These are phyloP conservation scores for Bos javanicus DNA, from an alignment of 2,113 vertebrate genomes.

Conservation along the genomic window DNA sequence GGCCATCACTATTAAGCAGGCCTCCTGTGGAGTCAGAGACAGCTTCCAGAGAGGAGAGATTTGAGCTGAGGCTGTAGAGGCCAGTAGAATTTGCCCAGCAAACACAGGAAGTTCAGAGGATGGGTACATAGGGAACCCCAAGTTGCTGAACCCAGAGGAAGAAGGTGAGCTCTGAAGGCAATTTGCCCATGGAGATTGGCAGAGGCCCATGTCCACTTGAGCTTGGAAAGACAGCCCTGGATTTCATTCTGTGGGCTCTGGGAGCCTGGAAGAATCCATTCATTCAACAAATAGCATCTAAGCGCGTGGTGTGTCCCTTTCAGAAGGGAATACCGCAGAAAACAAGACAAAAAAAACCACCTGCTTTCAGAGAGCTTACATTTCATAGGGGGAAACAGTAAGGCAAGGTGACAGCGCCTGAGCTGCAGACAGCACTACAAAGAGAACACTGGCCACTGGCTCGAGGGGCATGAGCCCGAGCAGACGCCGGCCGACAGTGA, in stretches of 20 bases:
- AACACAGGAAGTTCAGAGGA: not conserved
- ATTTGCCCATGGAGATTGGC: not conserved
- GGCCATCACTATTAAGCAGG: not conserved
- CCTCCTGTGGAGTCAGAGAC: not conserved
- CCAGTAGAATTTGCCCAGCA: not conserved
- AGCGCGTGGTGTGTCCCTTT: not conserved
- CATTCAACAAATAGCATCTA: not conserved
- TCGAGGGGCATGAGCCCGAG: not conserved
- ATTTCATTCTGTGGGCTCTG: not conserved
- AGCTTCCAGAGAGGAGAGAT: not conserved
- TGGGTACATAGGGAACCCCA: not conserved
- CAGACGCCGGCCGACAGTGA: not conserved
- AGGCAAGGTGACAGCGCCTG: not conserved
- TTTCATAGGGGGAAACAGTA: not conserved
- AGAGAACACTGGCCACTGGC: not conserved
- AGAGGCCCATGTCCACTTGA: not conserved
- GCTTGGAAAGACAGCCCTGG: not conserved
- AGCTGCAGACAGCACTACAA: not conserved
- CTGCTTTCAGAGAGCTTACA: not conserved
- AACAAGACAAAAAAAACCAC: not conserved
- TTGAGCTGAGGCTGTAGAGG: not conserved
- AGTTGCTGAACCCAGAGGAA: not conserved
- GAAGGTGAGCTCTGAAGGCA: not conserved
- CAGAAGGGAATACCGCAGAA: not conserved
- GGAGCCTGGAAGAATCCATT: not conserved